These are phyloP conservation scores for Malaclemys terrapin DNA, from an alignment of 2,113 vertebrate species.

Conservation along the genomic window DNA sequence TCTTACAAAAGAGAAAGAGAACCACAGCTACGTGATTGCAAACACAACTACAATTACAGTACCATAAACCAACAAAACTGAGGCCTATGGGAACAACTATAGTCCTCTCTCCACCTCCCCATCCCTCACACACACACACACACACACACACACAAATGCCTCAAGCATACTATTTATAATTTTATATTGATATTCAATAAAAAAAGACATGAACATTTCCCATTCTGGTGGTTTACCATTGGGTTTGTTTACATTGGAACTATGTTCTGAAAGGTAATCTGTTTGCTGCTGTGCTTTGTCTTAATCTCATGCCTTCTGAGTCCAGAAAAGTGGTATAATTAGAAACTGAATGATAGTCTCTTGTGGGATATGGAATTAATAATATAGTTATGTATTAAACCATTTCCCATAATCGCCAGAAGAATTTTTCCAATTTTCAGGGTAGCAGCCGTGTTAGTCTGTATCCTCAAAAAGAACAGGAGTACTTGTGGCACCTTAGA, in stretches of 20 bases:
- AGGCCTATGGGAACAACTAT: rapidly evolving
- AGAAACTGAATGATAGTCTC: background rate
- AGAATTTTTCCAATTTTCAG: background rate
- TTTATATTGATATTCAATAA: background rate
- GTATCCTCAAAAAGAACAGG: too few species aligned
- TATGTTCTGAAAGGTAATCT: background rate
- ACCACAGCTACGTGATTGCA: background rate
- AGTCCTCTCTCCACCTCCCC: background rate
- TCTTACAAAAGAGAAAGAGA: rapidly evolving
- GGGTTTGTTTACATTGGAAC: background rate
- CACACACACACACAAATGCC: background rate
- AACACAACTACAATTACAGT: background rate
- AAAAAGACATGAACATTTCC: background rate
- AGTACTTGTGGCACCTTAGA: too few species aligned
- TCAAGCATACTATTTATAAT: rapidly evolving
- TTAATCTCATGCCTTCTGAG: background rate
- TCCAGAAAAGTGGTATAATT: background rate
- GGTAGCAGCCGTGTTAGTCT: too few species aligned
- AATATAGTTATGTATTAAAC: background rate
- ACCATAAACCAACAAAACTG: background rate
- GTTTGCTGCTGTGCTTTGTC: background rate
- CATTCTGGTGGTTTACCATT: background rate
- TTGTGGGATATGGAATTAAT: background rate
- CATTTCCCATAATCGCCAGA: background rate
- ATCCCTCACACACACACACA: background rate